These are phyloP conservation scores for Drosophila sucinea DNA, from an alignment of 1,140 invertebrate genomes.

Conservation along the genomic window DNA sequence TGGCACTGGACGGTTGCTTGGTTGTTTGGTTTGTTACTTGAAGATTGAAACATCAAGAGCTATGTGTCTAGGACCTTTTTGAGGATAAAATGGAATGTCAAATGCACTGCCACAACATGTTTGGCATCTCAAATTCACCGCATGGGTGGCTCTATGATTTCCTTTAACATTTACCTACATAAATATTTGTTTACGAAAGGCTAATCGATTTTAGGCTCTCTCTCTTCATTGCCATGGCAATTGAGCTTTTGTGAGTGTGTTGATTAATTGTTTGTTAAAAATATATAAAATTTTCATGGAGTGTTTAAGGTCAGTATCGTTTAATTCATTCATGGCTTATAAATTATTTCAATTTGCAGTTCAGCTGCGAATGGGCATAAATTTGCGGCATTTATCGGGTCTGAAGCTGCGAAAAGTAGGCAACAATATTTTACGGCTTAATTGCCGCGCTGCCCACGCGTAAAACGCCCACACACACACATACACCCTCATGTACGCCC, in stretches of 20 bases:
- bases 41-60: conserved; percentile 8
- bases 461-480: conserved; percentile 10
- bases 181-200: neutral
- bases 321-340: conserved; percentile 16
- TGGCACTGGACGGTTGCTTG: neutral
- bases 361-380: conserved; percentile 5
- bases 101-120: conserved; percentile 38
- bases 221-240: neutral
- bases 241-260: neutral
- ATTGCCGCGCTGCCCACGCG: conserved; percentile 40
- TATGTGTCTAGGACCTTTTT: conserved; percentile 7
- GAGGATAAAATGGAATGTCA: conserved; percentile 12
- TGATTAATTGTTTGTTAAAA: conserved; percentile 3
- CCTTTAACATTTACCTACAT: neutral
- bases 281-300: conserved; percentile 2
- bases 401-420: conserved; percentile 57
- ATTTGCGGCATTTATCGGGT: conserved; percentile 1
- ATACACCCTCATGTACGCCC: conserved; percentile 19
- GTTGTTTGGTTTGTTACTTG: neutral
- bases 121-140: conserved; percentile 30
- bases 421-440: conserved; percentile 65
- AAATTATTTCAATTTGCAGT: conserved; percentile 42
- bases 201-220: neutral
- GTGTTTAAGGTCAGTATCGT: neutral
- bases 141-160: conserved; percentile 1